Percentiles rank a stretch among this genome's conserved stretches.
phyloP scores from a whole-genome alignment of 2,113 vertebrate species.

The Pseudorasbora parva region DNA sequence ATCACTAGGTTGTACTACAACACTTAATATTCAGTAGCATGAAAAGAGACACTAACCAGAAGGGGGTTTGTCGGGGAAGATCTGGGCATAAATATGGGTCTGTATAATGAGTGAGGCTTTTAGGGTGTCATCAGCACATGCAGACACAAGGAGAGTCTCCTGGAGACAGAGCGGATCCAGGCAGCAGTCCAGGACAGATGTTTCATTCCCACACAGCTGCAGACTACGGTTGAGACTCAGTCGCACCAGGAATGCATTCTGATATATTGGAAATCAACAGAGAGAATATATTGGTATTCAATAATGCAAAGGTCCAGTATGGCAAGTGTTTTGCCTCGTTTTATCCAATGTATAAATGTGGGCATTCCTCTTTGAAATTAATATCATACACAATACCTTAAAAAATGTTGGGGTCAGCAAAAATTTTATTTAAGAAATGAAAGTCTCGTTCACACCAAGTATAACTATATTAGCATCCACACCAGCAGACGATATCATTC shows the following conservation, averaged over 20 bases:
- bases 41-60: constrained; percentile 74
- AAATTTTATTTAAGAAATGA: too few relatives aligned
- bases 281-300: constrained; percentile 25
- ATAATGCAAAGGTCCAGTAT: neutral
- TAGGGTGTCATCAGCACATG: constrained; percentile 69
- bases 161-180: constrained; percentile 75
- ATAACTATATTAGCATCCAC: too few relatives aligned
- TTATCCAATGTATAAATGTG: neutral
- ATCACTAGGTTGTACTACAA: neutral
- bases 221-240: constrained; percentile 72
- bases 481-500: too few relatives aligned
- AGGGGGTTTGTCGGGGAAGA: constrained; percentile 68
- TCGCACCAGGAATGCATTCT: constrained; percentile 75
- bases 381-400: neutral
- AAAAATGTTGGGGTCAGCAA: too few relatives aligned
- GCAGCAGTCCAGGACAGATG: constrained; percentile 71
- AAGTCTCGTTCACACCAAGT: too few relatives aligned
- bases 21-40: neutral
- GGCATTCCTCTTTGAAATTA: neutral
- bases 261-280: constrained; percentile 25
- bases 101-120: constrained; percentile 83
- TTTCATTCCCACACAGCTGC: constrained; percentile 73
- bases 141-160: constrained; percentile 82
- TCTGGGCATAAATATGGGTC: constrained; percentile 81
- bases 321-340: neutral